Evolutionary conservation across 2,888 invertebrate species (phyloP), one percentile per base, ranked within the genome.

Genomic region (Heterodera filipjevi): DNA sequence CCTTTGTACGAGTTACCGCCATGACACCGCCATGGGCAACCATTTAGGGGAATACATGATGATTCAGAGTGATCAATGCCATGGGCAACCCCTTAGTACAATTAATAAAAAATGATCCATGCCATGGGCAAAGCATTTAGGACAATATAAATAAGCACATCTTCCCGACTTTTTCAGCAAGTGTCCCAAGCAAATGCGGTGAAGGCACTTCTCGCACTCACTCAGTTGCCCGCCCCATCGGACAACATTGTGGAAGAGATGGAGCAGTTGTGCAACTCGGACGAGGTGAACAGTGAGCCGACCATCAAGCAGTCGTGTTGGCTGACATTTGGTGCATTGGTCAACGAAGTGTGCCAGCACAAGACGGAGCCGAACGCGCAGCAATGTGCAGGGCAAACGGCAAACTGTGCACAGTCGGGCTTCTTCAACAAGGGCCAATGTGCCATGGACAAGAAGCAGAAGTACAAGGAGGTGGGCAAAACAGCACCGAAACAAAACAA

Each of bases 281-380:
- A 81, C n/a, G 66, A 59, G 77, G 81, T 82, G 46, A 82, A 82
- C 49, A 79, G 78, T 19, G 80, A 79, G 72, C 82, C 84, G 68
- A 79, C 81, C n/a, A 81, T 84, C 66, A 78, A 82, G 66, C 86
- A 86, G 70, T 82, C 81, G 77, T 82, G 83, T 76, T 81, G 84
- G 71, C 79, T 87, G 75, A 79, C 84, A 76, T 74, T 81, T 68
- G 83, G 85, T 35, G 81, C 84, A 76, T 44, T 79, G 77, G 77
- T 83, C 77, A 77, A 46, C 66, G 84, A 83, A 75, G 59, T 85
- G 72, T 87, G 87, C 83, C 84, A 83, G 77, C 77, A 84, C 71
- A 82, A 81, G 77, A 76, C 78, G n/a, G 79, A 80, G 71, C 79
- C 79, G 46, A n/a, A 71, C 12, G 66, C 66, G 59, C 39, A 76